phyloP scores from a whole-genome alignment of 2,797 vertebrate species.

The Kryptolebias ocellatus region DNA sequence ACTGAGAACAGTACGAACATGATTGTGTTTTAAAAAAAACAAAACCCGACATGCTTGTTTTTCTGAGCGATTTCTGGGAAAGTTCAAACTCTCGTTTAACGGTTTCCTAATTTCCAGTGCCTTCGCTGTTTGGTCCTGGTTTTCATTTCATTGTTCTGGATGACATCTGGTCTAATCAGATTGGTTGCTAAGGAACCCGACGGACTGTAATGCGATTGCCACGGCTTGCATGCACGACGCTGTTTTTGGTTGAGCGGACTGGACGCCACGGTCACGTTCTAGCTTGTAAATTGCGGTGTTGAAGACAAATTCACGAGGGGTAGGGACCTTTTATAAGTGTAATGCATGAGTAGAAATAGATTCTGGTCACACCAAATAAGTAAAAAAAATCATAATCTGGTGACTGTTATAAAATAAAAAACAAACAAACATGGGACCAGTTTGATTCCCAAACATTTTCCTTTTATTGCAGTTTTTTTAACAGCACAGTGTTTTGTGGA shows the following conservation, averaged over 20 bases:
- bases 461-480: slow-evolving; percentile 34
- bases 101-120: slow-evolving; percentile 70
- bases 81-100: slow-evolving; percentile 52
- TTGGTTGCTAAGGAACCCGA: slow-evolving; percentile 79
- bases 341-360: slow-evolving; percentile 78
- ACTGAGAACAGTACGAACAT: slow-evolving; percentile 44
- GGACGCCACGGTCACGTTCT: slow-evolving; percentile 52
- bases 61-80: slow-evolving; percentile 31
- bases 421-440: slow-evolving; percentile 51
- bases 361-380: slow-evolving; percentile 53
- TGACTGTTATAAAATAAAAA: slow-evolving; percentile 37
- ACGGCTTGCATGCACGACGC: slow-evolving; percentile 72
- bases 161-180: slow-evolving; percentile 75
- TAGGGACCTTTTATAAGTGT: slow-evolving; percentile 57
- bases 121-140: slow-evolving; percentile 72
- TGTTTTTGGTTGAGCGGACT: slow-evolving; percentile 62
- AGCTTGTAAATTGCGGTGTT: slow-evolving; percentile 71
- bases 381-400: slow-evolving; percentile 52
- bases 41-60: background rate
- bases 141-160: slow-evolving; percentile 73
- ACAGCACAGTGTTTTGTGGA: slow-evolving; percentile 41
- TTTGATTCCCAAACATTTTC: slow-evolving; percentile 46
- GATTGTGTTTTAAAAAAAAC: slow-evolving; percentile 47
- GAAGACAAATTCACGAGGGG: slow-evolving; percentile 46
- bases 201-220: slow-evolving; percentile 75